phyloP scores from a whole-genome alignment of 2,888 invertebrate genomes.

The Therioaphis trifolii region DNA sequence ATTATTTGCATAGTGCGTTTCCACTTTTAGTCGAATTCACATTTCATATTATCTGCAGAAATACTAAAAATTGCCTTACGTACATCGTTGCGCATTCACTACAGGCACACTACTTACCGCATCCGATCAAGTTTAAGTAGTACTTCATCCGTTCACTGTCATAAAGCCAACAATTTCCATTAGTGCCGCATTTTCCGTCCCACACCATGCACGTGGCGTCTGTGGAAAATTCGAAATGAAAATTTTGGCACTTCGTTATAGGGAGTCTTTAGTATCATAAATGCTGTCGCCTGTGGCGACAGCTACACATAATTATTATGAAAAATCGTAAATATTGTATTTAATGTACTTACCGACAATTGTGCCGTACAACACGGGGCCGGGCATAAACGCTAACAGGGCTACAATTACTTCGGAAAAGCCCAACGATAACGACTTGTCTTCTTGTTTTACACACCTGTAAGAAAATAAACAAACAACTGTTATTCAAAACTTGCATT shows the following conservation, averaged over 20 bases:
- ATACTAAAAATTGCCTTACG: too few relatives aligned
- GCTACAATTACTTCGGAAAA: slow-evolving; percentile 67
- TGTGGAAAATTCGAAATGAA: slow-evolving; percentile 58
- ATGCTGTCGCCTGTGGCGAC: not conserved
- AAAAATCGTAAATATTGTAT: not conserved
- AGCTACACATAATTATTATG: not conserved
- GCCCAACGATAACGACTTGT: slow-evolving; percentile 68
- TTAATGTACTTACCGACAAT: slow-evolving; percentile 68
- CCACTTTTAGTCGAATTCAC: too few relatives aligned
- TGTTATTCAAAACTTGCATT: too few relatives aligned
- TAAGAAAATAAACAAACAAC: too few relatives aligned
- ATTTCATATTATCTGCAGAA: too few relatives aligned
- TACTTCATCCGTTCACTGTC: slow-evolving; percentile 68
- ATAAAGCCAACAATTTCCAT: slow-evolving; percentile 70
- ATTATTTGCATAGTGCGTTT: too few relatives aligned
- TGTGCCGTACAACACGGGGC: slow-evolving; percentile 70
- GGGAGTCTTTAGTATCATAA: not conserved
- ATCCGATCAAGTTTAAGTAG: slow-evolving; percentile 67
- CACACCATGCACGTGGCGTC: slow-evolving; percentile 70
- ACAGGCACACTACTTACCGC: slow-evolving; percentile 67
- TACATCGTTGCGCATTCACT: too few relatives aligned
- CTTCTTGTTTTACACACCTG: slow-evolving; percentile 68
- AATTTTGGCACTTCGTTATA: too few relatives aligned
- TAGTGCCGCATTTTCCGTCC: slow-evolving; percentile 69
- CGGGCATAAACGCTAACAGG: slow-evolving; percentile 69